Evolutionary conservation across 1,140 invertebrate species (phyloP).

Genomic region (Planococcus citri): DNA sequence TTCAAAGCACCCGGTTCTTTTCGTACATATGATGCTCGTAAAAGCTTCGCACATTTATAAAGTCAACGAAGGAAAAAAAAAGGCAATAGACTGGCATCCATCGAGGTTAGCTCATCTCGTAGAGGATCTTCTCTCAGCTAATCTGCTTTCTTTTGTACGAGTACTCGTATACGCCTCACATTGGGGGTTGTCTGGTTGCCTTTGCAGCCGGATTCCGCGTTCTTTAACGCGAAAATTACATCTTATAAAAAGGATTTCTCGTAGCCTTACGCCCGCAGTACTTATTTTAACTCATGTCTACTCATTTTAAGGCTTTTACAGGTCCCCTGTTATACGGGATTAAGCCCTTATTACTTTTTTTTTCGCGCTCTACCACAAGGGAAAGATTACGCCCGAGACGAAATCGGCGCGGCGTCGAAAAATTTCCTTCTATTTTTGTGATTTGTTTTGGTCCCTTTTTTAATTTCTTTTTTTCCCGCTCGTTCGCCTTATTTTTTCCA

Average conservation of each 20-base stretch:
- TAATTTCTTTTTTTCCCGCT: background rate
- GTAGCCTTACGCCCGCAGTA: background rate
- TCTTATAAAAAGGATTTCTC: background rate
- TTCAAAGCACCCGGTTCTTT: no score
- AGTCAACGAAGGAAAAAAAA: background rate
- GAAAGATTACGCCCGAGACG: background rate
- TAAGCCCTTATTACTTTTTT: constrained; percentile 14
- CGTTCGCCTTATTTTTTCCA: background rate
- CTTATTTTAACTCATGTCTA: constrained; percentile 13
- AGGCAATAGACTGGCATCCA: background rate
- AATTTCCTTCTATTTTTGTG: constrained; percentile 13
- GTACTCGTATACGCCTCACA: no score
- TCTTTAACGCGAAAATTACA: background rate
- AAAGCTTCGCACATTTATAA: no score
- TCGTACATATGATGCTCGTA: no score
- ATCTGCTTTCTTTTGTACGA: no score
- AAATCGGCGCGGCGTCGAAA: constrained; percentile 6
- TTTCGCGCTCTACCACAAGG: background rate
- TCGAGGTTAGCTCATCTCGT: no score
- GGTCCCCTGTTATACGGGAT: constrained; percentile 8
- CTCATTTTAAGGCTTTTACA: constrained; percentile 15
- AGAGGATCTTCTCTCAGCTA: no score
- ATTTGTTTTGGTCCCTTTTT: constrained; percentile 8
- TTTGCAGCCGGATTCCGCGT: no score
- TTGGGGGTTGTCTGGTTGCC: no score